These are phyloP conservation scores for Chauna torquata DNA, from an alignment of 2,113 vertebrate genomes.

Conservation along the genomic window DNA sequence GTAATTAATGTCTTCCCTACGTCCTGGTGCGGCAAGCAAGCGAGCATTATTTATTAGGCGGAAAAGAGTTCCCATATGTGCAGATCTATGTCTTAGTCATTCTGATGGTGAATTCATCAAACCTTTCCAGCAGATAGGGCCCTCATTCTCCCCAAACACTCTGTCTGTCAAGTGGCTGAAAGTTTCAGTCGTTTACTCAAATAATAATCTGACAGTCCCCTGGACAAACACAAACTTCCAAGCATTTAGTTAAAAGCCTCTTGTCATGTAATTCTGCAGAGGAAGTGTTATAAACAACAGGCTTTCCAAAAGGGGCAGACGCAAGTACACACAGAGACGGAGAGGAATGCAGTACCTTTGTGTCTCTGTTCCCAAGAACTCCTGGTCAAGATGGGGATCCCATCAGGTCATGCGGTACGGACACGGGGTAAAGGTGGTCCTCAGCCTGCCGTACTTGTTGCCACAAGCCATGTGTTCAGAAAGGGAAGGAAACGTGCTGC, in stretches of 20 bases:
- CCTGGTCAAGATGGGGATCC: background rate
- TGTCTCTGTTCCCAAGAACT: background rate
- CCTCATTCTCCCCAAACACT: background rate
- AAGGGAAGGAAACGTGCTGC: background rate
- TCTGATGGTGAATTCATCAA: constrained; percentile 24
- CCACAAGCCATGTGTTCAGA: background rate
- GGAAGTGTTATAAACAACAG: background rate
- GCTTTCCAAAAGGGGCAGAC: background rate
- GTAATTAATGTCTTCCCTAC: constrained; percentile 7
- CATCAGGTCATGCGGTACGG: fast-evolving
- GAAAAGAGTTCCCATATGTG: background rate
- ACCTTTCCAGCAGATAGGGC: background rate
- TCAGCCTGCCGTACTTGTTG: background rate
- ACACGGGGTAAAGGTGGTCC: background rate
- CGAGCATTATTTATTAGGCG: constrained; percentile 12
- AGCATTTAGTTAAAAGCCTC: background rate
- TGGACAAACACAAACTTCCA: background rate
- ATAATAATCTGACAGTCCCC: background rate
- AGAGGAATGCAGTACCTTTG: background rate
- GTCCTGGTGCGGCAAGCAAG: background rate
- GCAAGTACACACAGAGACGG: background rate
- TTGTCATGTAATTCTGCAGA: background rate
- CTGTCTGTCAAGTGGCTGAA: constrained; percentile 6
- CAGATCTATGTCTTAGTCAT: background rate
- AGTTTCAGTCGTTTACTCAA: background rate